Conservation (phyloP, 2,113 vertebrate genomes). For the Callionymus lyra region DNA sequence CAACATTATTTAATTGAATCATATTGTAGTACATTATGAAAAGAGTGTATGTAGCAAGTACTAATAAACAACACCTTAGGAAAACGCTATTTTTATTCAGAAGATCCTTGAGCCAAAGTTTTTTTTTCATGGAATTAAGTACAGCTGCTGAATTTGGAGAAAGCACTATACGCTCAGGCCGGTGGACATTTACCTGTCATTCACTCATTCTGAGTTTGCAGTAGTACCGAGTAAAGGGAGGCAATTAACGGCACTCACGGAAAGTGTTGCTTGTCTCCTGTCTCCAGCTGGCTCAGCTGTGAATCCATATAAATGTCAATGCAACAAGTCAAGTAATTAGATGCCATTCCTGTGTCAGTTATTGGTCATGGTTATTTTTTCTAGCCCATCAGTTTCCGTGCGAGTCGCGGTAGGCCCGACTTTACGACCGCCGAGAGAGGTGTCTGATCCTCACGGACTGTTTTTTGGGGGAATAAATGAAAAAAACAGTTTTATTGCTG, state of each 20-base stretch:
- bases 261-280: constrained; percentile 36
- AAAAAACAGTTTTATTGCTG: constrained; percentile 11
- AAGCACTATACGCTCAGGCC: too few species aligned
- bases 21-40: too few species aligned
- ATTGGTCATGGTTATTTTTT: constrained; percentile 38
- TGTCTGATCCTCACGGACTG: constrained; percentile 7
- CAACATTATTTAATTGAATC: too few species aligned
- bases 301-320: constrained; percentile 47
- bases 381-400: constrained; percentile 15
- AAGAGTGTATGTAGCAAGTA: too few species aligned
- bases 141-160: too few species aligned
- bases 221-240: too few species aligned
- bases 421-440: constrained; percentile 17
- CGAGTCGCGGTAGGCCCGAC: constrained; percentile 15
- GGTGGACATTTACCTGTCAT: neutral
- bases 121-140: too few species aligned
- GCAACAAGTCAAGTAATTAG: constrained; percentile 49
- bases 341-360: constrained; percentile 34
- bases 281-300: constrained; percentile 42
- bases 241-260: constrained; percentile 23
- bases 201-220: too few species aligned
- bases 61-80: too few species aligned
- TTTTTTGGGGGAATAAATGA: constrained; percentile 7
- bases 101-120: too few species aligned
- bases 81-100: too few species aligned